Base-by-base conservation (phyloP, 2,888 invertebrate genomes). In the Ceratothoa steindachneri region DNA sequence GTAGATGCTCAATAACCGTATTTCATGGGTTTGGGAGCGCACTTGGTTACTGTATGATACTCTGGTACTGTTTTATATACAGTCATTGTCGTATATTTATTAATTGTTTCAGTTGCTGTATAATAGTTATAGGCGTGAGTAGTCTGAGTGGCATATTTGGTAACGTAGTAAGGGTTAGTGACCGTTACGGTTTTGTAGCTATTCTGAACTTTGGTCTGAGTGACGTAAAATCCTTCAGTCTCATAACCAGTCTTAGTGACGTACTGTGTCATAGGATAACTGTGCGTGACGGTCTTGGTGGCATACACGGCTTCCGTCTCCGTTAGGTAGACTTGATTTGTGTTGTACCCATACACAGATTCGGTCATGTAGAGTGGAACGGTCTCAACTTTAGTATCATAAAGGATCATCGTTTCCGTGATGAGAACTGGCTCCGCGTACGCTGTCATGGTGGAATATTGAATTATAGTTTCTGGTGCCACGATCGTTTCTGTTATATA, bases 371-470 rank as follows among this genome's bases (percentile, higher is more conserved):
- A 75, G 24, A 75, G 41, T 19, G 77, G 77, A 7, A 77, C 69
- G 29, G 77, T 77, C 22, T 73, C 70, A 74, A 77, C 72, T 55
- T 75, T 77, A 27, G 77, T 77, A 31, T 77, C 77, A n/a, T 77
- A 77, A 30, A 77, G 70, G 31, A 77, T 64, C 70, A 73, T 75
- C 30, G 77, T 77, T 53, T 77, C 77, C 0, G 77, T 77, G 60
- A 41, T 67, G 55, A 77, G 74, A 53, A 70, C 67, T 1, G 77
- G 77, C 53, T 77, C 77, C 30, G 77, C 77, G 30, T 77, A 77
- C 22, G 77, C 77, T 9, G 77, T 77, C 77, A 77, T 77, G 1
- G 77, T 77, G 64, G 77, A 77, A 70, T 77, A 77, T 60, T 74
- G 75, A 53, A 77, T 75, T 67, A 77, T 77, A 31, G 77, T 77